A percentile compares a stretch with the other conserved stretches of the same genome.
phyloP scores from a whole-genome alignment of 2,888 invertebrate species.

The Creontiades dilutus region DNA sequence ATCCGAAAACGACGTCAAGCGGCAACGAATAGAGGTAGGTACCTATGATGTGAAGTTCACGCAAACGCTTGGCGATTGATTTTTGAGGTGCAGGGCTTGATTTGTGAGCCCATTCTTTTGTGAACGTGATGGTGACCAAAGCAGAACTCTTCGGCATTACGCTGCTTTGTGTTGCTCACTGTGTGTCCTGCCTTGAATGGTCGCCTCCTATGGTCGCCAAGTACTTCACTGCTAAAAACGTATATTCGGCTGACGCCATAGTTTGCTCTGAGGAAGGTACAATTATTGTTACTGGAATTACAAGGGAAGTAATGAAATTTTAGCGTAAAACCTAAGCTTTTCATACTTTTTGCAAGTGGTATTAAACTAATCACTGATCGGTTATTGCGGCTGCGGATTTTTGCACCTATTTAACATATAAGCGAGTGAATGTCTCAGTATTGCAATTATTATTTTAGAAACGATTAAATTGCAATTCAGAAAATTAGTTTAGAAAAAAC shows the following conservation, averaged over 20 bases:
- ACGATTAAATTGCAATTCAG: too few relatives aligned
- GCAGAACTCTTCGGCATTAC: background rate
- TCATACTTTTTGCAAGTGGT: too few relatives aligned
- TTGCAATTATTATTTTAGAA: too few relatives aligned
- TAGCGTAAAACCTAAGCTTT: too few relatives aligned
- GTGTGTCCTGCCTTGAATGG: background rate
- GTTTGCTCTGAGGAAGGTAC: constrained; percentile 30
- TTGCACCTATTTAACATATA: too few relatives aligned
- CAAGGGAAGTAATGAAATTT: too few relatives aligned
- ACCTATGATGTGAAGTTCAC: background rate
- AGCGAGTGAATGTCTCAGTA: too few relatives aligned
- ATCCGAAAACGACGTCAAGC: background rate
- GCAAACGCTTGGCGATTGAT: background rate
- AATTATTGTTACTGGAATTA: background rate
- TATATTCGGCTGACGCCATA: constrained; percentile 19
- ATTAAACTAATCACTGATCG: too few relatives aligned
- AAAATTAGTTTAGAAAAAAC: too few relatives aligned
- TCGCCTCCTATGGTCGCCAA: background rate
- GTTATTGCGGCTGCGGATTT: too few relatives aligned
- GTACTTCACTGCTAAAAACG: background rate
- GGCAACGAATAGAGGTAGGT: background rate
- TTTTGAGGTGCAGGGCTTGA: background rate
- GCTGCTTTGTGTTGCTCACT: background rate
- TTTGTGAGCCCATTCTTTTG: background rate
- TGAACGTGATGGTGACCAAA: background rate